Evolutionary conservation across 2,888 invertebrate genomes (phyloP).

Genomic region (Falcaria lacertinaria): DNA sequence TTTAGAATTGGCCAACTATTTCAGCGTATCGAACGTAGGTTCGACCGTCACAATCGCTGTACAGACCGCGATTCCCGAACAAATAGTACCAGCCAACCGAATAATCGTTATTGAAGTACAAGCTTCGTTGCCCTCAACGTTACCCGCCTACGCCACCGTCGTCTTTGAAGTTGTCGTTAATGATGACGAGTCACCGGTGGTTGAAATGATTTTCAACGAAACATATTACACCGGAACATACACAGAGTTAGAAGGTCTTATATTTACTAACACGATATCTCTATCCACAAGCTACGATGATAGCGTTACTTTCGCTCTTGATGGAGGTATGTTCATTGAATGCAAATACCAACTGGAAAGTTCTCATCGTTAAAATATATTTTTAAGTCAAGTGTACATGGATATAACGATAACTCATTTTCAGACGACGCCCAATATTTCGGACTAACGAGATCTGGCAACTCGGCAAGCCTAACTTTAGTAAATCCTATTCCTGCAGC

Average conservation of each 20-base stretch:
- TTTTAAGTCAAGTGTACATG: too few species aligned
- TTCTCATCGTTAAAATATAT: not conserved
- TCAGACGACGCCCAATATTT: constrained; percentile 19
- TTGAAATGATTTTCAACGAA: constrained; percentile 9
- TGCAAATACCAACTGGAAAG: not conserved
- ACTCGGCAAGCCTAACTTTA: constrained; percentile 8
- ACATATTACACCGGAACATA: not conserved
- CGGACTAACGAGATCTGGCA: constrained; percentile 5
- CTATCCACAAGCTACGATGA: constrained; percentile 10
- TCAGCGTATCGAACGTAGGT: constrained; percentile 7
- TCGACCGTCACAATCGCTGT: constrained; percentile 10
- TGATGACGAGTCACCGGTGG: constrained; percentile 1
- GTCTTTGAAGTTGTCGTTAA: constrained; percentile 6
- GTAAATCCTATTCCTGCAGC: constrained; percentile 16
- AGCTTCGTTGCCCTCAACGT: constrained; percentile 7
- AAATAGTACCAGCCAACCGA: constrained; percentile 15
- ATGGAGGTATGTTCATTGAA: constrained; percentile 8
- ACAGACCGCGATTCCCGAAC: constrained; percentile 11
- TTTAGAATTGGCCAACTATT: constrained; percentile 15
- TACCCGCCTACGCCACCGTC: constrained; percentile 9
- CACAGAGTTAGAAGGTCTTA: not conserved
- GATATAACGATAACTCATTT: too few species aligned
- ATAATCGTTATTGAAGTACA: constrained; percentile 18
- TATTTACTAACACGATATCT: not conserved
- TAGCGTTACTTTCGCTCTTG: constrained; percentile 10